phyloP scores from a whole-genome alignment of 1,140 invertebrate species.

The Adoxophyes honmai region DNA sequence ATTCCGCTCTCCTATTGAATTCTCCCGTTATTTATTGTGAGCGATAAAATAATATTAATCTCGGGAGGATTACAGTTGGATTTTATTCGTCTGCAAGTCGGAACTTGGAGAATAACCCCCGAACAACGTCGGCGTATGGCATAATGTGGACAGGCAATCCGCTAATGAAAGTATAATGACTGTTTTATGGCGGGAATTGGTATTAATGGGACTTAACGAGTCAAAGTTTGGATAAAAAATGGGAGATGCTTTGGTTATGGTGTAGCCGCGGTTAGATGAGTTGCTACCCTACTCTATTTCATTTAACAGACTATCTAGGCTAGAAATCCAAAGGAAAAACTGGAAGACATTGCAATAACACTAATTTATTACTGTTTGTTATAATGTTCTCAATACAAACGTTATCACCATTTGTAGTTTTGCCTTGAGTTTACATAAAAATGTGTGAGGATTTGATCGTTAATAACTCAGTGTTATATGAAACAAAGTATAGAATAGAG shows the following conservation, averaged over 20 bases:
- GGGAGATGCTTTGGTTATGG: background rate
- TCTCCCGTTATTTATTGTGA: slow-evolving; percentile 71
- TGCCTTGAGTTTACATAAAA: too few relatives aligned
- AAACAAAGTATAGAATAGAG: too few relatives aligned
- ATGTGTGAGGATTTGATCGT: too few relatives aligned
- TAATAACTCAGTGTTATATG: too few relatives aligned
- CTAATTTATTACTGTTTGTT: too few relatives aligned
- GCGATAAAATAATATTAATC: slow-evolving; percentile 77
- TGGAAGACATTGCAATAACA: too few relatives aligned
- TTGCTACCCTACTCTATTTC: too few relatives aligned
- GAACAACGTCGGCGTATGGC: slow-evolving; percentile 47
- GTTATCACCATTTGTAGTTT: too few relatives aligned
- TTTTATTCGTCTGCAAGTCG: slow-evolving; percentile 64
- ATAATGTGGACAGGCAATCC: slow-evolving; percentile 46
- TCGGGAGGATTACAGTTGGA: slow-evolving; percentile 63
- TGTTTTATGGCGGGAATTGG: slow-evolving; percentile 30
- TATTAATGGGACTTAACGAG: slow-evolving; percentile 19
- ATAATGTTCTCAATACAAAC: too few relatives aligned
- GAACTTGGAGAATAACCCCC: slow-evolving; percentile 55
- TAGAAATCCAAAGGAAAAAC: too few relatives aligned
- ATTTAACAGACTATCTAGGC: too few relatives aligned
- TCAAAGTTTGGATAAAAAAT: slow-evolving; percentile 20
- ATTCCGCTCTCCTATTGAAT: slow-evolving; percentile 70
- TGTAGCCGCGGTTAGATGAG: too few relatives aligned
- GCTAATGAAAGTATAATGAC: slow-evolving; percentile 34